Base-by-base conservation (phyloP, 2,113 vertebrate species). In the Chlorocebus sabaeus region DNA sequence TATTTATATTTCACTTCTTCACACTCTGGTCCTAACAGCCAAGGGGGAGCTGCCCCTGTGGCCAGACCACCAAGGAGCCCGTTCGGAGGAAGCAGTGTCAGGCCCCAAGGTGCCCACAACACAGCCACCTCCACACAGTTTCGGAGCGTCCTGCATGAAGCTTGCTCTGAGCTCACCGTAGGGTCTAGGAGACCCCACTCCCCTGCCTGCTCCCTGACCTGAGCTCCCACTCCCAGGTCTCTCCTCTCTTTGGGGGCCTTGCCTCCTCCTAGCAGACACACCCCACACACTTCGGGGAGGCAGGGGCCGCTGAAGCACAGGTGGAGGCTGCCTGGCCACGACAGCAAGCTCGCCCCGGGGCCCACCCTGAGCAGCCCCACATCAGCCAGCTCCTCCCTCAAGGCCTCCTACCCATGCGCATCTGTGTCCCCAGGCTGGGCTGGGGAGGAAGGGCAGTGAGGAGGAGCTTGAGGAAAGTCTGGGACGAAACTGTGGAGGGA, bases 1-100 rank as follows among this genome's bases (percentile, higher is more conserved):
- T 96, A 96, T 97, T 94, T 98, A 95, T 97, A 98, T 52, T 93
- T 94, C 81, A 82, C 92, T 64, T 95, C 84, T 96, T 95, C 89
- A 91, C 76, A 90, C 85, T 23, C 81, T 67, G 83, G 80, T 80
- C 94, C 68, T 95, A 67, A 81, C 18, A 23, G 92, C 79, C 67
- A 20, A 70, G 75, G 68, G 73, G 73, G 86, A 87, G 27, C 40
- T 45, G 89, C 72, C 59, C 30, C 25, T 80, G 78, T n/a, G 96
- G 95, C 32, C 32, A 55, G 89, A 45, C 83, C 91, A 17, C 45
- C 30, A 1, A 12, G 5, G 64, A 43, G 83, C 64, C 61, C 73
- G 0, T 30, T 0, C 1, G 55, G 84, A 83, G 50, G 93, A 35
- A 85, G 70, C 27, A 57, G 61, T 43, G 3, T 12, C 6, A 16